phyloP scores from a whole-genome alignment of 2,797 vertebrate genomes.

The Spea hammondii region DNA sequence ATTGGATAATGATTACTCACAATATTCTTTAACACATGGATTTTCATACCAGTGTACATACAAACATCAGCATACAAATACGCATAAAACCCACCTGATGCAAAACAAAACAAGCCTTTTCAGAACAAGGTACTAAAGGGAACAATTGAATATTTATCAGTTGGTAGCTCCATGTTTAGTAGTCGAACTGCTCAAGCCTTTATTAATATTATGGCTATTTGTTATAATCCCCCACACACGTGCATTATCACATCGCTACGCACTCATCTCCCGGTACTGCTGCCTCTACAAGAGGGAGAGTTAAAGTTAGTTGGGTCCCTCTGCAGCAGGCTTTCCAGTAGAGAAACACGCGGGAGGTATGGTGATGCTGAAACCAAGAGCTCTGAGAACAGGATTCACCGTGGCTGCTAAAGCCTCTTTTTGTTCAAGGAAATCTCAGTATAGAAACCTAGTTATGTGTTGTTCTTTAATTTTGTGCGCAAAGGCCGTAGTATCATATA shows the following conservation, averaged over 20 bases:
- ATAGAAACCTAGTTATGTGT: slow-evolving; percentile 44
- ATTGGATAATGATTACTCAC: too few relatives aligned
- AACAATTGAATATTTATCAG: too few relatives aligned
- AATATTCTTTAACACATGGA: too few relatives aligned
- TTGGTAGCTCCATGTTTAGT: too few relatives aligned
- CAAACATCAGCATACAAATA: too few relatives aligned
- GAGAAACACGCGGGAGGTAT: not conserved
- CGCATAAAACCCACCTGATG: too few relatives aligned
- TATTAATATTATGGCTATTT: too few relatives aligned
- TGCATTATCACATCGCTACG: not conserved
- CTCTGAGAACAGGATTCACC: slow-evolving; percentile 29
- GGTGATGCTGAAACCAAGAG: slow-evolving; percentile 17
- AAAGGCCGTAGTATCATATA: slow-evolving; percentile 39
- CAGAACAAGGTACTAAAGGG: too few relatives aligned
- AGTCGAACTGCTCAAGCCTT: too few relatives aligned
- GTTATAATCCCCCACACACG: not conserved
- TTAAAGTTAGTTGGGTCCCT: too few relatives aligned
- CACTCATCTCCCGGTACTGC: not conserved
- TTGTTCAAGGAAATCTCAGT: slow-evolving; percentile 40
- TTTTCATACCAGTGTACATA: too few relatives aligned
- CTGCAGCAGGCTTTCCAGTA: not conserved
- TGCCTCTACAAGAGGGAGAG: not conserved
- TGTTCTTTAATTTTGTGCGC: slow-evolving; percentile 37
- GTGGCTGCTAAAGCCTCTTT: slow-evolving; percentile 25
- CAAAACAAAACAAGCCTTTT: too few relatives aligned